phyloP scores from a whole-genome alignment of 2,113 vertebrate genomes.

The Coregonus clupeaformis region DNA sequence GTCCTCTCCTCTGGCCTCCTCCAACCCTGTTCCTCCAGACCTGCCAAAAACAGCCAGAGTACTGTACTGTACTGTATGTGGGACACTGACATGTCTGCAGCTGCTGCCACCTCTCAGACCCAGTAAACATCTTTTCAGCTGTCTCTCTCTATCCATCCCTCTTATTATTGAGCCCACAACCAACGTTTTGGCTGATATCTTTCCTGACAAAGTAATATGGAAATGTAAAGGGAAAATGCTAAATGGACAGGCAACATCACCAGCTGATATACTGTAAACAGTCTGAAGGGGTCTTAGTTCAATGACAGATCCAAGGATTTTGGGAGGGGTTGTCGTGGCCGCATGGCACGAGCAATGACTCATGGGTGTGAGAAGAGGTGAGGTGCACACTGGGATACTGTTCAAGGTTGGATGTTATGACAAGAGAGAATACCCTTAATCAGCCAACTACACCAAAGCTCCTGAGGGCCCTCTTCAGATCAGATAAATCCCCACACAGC shows the following conservation, averaged over 20 bases:
- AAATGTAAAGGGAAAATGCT: too few relatives aligned
- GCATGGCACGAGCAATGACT: background rate
- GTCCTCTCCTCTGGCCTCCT: background rate
- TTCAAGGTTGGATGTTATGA: too few relatives aligned
- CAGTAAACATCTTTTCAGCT: background rate
- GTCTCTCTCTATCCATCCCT: background rate
- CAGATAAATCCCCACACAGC: background rate
- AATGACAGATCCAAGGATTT: background rate
- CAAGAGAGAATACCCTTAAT: background rate
- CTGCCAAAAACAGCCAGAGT: constrained; percentile 27
- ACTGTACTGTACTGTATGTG: constrained; percentile 12
- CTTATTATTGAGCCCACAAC: background rate
- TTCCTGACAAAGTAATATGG: too few relatives aligned
- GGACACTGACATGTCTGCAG: constrained; percentile 25
- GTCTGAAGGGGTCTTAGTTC: too few relatives aligned
- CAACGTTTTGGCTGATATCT: too few relatives aligned
- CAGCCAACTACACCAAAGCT: background rate
- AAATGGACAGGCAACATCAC: too few relatives aligned
- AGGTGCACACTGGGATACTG: background rate
- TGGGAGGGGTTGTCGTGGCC: background rate
- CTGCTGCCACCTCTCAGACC: background rate
- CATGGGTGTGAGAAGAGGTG: background rate
- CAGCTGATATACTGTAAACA: too few relatives aligned
- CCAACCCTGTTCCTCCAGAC: background rate
- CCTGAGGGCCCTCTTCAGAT: background rate